These are phyloP conservation scores for Polia nebulosa DNA, from an alignment of 2,888 invertebrate species.

Conservation along the genomic window DNA sequence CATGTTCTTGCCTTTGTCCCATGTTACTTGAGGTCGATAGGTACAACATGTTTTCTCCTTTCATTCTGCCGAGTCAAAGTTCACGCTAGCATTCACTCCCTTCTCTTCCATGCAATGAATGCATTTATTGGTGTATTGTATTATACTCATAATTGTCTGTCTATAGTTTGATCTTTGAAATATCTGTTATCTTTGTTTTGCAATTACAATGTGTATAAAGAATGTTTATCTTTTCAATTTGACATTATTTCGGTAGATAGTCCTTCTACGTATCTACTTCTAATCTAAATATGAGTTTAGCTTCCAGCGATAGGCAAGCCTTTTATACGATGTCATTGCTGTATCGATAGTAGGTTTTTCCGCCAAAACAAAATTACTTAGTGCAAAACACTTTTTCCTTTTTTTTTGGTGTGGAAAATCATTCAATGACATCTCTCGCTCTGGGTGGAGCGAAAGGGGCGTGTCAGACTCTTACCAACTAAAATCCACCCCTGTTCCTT, in stretches of 20 bases:
- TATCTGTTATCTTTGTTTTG: slow-evolving; percentile 27
- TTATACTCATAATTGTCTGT: not conserved
- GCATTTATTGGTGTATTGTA: not conserved
- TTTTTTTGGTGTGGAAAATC: too few species aligned
- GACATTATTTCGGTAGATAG: slow-evolving; percentile 28
- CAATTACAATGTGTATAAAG: slow-evolving; percentile 27
- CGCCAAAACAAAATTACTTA: not conserved
- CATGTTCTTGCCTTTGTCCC: too few species aligned
- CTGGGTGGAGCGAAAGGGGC: too few species aligned
- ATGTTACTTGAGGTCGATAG: too few species aligned
- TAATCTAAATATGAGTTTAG: slow-evolving; percentile 43
- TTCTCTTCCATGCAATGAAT: not conserved
- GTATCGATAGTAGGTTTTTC: slow-evolving; percentile 26
- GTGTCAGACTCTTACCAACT: too few species aligned
- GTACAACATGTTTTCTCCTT: too few species aligned
- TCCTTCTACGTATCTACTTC: slow-evolving; percentile 6
- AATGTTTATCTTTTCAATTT: slow-evolving; percentile 47
- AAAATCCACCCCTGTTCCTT: too few species aligned
- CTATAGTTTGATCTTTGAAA: not conserved
- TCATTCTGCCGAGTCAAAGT: too few species aligned
- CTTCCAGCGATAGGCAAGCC: slow-evolving; percentile 15
- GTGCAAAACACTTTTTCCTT: too few species aligned
- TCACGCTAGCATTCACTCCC: too few species aligned
- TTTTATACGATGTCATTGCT: slow-evolving; percentile 29
- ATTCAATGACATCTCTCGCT: too few species aligned